Evolutionary conservation across 1,140 invertebrate species (phyloP).

Genomic region (Diorhabda sublineata): DNA sequence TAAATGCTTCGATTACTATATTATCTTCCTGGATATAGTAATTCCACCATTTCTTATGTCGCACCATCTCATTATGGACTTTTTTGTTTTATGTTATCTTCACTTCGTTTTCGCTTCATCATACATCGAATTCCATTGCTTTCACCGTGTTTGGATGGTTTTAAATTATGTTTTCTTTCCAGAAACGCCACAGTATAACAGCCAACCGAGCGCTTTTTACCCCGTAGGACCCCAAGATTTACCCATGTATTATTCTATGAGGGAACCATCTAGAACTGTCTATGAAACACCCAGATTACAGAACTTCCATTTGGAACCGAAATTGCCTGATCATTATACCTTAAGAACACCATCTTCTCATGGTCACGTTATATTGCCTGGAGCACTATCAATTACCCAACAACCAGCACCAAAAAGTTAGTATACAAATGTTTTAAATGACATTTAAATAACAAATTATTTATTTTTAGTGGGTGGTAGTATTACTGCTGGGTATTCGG

Average conservation of each 20-base stretch:
- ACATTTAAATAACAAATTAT: not conserved
- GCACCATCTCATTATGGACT: too few relatives aligned
- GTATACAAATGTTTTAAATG: not conserved
- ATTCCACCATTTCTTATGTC: too few relatives aligned
- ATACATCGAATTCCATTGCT: too few relatives aligned
- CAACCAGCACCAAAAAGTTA: constrained; percentile 39
- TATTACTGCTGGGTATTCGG: constrained; percentile 45
- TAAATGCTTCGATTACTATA: too few relatives aligned
- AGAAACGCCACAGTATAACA: constrained; percentile 44
- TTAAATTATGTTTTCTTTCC: constrained; percentile 20
- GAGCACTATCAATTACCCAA: constrained; percentile 37
- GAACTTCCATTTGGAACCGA: constrained; percentile 41
- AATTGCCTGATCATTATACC: constrained; percentile 40
- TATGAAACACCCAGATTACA: constrained; percentile 39
- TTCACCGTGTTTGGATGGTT: too few relatives aligned
- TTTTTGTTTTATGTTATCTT: too few relatives aligned
- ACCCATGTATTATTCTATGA: constrained; percentile 40
- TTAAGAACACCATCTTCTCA: constrained; percentile 35
- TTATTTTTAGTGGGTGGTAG: constrained; percentile 28
- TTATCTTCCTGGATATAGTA: too few relatives aligned
- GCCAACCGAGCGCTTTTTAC: constrained; percentile 38
- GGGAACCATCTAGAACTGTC: constrained; percentile 39
- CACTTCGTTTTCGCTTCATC: too few relatives aligned
- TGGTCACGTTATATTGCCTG: constrained; percentile 40
- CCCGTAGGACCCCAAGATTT: constrained; percentile 39